A percentile compares a stretch with the other conserved stretches of the same genome.
Conservation (phyloP, 2,797 vertebrate species). For the Chaetophractus vellerosus region DNA sequence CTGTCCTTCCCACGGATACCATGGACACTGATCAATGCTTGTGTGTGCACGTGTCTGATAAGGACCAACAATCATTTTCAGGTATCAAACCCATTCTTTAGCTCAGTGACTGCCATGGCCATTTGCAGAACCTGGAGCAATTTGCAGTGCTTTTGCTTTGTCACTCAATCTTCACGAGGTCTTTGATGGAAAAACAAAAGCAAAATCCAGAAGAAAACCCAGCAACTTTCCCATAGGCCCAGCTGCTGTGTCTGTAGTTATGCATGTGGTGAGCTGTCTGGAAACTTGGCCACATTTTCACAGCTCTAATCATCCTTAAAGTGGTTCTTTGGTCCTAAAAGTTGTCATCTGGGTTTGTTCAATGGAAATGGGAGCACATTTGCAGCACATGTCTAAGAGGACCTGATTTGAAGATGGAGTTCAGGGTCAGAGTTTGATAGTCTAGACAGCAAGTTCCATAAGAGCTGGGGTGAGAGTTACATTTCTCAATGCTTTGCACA, state of each 20-base stretch:
- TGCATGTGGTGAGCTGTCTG: not conserved
- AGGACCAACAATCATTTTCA: not conserved
- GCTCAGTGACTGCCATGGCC: not conserved
- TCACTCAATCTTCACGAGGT: not conserved
- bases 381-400: not conserved
- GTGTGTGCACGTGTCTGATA: not conserved
- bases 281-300: not conserved
- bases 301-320: not conserved
- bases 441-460: not conserved
- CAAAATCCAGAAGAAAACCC: not conserved
- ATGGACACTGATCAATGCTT: not conserved
- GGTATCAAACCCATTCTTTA: constrained; percentile 1
- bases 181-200: constrained; percentile 38
- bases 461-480: too few relatives aligned
- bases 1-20: not conserved
- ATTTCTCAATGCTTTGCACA: not conserved
- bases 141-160: not conserved
- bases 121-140: not conserved
- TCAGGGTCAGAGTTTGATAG: not conserved
- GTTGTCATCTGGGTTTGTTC: not conserved
- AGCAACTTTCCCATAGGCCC: not conserved
- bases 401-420: not conserved
- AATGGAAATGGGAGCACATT: not conserved
- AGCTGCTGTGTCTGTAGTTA: not conserved
- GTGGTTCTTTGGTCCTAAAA: not conserved